Evolutionary conservation across 2,113 vertebrate species (phyloP), one percentile per base, ranked within the genome.

Genomic region (Calidris pugnax): DNA sequence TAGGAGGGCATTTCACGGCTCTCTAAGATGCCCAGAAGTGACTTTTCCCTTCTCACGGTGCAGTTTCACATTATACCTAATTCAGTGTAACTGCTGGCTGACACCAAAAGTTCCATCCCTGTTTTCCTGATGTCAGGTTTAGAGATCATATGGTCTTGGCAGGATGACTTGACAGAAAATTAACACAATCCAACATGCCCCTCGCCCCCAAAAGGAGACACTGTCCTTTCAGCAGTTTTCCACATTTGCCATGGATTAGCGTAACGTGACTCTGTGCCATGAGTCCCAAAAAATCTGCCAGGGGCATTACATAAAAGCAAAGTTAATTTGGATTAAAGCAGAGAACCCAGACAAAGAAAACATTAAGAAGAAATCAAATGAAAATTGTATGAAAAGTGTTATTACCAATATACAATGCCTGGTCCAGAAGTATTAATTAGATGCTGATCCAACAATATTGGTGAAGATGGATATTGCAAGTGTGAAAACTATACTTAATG

Each of bases 301-400:
- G 77, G 64, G 71, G 66, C 87, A 37, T 82, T 94, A 59, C 51
- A 50, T 96, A 59, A 96, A 94, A 97, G 57, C 56, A 89, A 78
- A 92, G 86, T 75, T 87, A 87, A 76, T 92, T 92, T 97, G 35
- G 57, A 84, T 87, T 90, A 87, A 94, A 81, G 71, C 62, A 92
- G 74, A 89, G 74, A 93, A 92, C 14, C 16, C 45, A 95, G 84
- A 76, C 90, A 85, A 90, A 76, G 62, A 81, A 91, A 96, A 90
- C 63, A 91, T 83, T 95, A 75, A 62, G 33, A 90, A 81, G 43
- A 91, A 82, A 92, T 90, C 37, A 71, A 83, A 78, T 91, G 27
- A 95, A 96, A 91, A 81, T 71, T 0, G 59, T 67, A 75, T 14
- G 0, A 56, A 75, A 88, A 82, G 59, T 93, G 64, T 84, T 78